Percentiles rank a stretch among this genome's conserved stretches.
Conservation (phyloP, 2,113 vertebrate species). For the Azemiops feae region DNA sequence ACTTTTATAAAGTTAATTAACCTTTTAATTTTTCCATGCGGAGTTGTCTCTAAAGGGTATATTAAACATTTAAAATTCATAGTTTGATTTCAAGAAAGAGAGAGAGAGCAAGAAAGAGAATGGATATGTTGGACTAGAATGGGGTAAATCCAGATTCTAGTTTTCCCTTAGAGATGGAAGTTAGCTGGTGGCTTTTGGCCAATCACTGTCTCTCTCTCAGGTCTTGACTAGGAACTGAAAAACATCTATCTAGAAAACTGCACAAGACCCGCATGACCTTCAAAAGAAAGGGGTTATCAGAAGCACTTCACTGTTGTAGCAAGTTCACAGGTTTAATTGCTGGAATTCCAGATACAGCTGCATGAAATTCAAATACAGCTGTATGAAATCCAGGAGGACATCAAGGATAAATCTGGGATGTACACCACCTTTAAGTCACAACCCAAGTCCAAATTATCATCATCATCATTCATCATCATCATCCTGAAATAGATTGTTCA, state of each 20-base stretch:
- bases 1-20: not conserved
- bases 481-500: constrained; percentile 49
- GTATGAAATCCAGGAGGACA: not conserved
- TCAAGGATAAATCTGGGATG: not conserved
- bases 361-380: not conserved
- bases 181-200: not conserved
- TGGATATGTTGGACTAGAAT: not conserved
- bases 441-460: not conserved
- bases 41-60: not conserved
- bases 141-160: not conserved
- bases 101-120: not conserved
- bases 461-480: too few relatives aligned
- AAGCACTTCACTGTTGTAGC: not conserved
- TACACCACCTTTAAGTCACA: not conserved
- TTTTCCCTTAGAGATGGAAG: not conserved
- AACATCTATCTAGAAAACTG: not conserved
- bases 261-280: not conserved
- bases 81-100: not conserved
- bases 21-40: not conserved
- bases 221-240: not conserved
- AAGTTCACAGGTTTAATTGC: not conserved
- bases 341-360: not conserved
- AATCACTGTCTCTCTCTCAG: not conserved
- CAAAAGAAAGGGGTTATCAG: not conserved
- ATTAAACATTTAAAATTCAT: not conserved